A percentile compares a stretch with the other conserved stretches of the same genome.
These are phyloP conservation scores for Novumbra hubbsi DNA, from an alignment of 2,797 vertebrate genomes.

Conservation along the genomic window DNA sequence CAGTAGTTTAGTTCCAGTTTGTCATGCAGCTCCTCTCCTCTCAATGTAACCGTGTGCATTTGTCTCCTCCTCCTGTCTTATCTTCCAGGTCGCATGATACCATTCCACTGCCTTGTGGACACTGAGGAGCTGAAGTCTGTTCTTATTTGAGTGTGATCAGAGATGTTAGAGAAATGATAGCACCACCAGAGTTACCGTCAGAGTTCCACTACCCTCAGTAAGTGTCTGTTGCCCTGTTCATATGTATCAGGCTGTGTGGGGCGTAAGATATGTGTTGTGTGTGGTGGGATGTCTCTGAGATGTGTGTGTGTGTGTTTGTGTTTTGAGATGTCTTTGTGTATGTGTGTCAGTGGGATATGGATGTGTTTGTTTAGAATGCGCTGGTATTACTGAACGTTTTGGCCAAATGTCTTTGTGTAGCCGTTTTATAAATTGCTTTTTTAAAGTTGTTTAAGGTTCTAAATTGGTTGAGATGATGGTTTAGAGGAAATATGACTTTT, in stretches of 20 bases:
- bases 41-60: conserved; percentile 4
- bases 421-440: no score
- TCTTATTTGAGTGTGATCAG: conserved; percentile 87
- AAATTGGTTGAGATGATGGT: no score
- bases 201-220: conserved; percentile 95
- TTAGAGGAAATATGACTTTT: no score
- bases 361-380: no score
- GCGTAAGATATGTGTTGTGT: background rate
- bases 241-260: background rate
- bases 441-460: no score
- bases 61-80: background rate
- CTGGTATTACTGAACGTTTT: no score
- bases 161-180: conserved; percentile 99
- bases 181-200: conserved; percentile 97
- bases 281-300: background rate
- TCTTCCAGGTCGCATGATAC: conserved; percentile 71
- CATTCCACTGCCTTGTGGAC: conserved; percentile 56
- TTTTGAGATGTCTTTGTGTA: conserved; percentile 13
- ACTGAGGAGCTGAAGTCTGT: conserved; percentile 82
- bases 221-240: conserved; percentile 55
- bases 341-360: no score
- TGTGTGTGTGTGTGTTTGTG: background rate
- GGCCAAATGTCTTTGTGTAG: no score
- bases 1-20: background rate
- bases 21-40: background rate